A percentile compares a stretch with the other conserved stretches of the same genome.
Conservation (phyloP, 2,888 invertebrate species). For the Phengaris arion region DNA sequence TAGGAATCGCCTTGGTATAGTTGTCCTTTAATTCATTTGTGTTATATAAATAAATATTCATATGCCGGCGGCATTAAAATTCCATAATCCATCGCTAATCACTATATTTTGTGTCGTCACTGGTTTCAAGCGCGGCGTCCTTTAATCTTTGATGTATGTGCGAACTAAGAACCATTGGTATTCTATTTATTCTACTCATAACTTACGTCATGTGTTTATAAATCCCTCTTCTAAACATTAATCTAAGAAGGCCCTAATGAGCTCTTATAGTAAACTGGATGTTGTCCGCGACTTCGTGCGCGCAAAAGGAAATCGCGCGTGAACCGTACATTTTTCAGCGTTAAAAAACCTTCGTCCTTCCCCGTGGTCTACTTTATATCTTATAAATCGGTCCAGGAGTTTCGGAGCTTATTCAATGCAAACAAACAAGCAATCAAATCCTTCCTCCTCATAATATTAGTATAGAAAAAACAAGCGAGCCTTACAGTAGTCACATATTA, state of each 20-base stretch:
- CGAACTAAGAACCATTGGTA: neutral
- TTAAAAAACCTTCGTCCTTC: too few relatives aligned
- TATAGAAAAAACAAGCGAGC: too few relatives aligned
- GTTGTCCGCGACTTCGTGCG: too few relatives aligned
- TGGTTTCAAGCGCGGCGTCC: neutral
- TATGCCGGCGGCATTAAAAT: conserved; percentile 3
- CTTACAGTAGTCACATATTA: too few relatives aligned
- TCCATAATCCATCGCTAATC: neutral
- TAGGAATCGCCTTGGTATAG: conserved; percentile 30
- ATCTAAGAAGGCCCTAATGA: neutral
- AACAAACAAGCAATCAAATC: too few relatives aligned
- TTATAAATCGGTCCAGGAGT: too few relatives aligned
- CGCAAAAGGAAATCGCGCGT: too few relatives aligned
- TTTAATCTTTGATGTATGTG: conserved; percentile 13
- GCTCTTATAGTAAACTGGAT: neutral
- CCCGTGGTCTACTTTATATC: too few relatives aligned
- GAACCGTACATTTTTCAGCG: too few relatives aligned
- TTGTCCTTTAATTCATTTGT: neutral
- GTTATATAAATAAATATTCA: neutral
- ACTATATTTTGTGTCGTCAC: neutral
- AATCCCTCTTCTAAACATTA: neutral
- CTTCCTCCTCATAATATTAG: too few relatives aligned
- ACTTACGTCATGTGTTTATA: neutral
- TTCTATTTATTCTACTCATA: conserved; percentile 12
- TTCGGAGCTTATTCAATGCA: too few relatives aligned